Conservation (phyloP, 37 sponge, comb jelly and placozoan species). For the Eunapius fragilis region DNA sequence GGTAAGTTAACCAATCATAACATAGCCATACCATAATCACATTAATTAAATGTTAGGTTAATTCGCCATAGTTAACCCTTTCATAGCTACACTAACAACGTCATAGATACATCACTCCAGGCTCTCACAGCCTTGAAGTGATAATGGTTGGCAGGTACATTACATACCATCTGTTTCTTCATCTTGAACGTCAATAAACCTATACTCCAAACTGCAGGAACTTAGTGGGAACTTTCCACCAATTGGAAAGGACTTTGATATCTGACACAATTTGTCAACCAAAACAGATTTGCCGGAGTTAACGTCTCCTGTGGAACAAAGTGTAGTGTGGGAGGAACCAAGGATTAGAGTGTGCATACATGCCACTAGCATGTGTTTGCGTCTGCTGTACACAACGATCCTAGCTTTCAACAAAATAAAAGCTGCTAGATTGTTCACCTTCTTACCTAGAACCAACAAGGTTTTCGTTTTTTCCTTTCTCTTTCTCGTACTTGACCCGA, state of each 20-base stretch:
- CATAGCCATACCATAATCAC: background rate
- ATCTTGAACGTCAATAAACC: conserved; percentile 85
- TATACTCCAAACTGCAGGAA: conserved; percentile 80
- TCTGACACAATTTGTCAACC: conserved; percentile 77
- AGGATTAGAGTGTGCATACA: background rate
- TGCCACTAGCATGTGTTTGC: background rate
- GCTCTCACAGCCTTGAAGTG: no score
- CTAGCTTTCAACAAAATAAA: background rate
- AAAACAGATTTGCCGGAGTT: conserved; percentile 84
- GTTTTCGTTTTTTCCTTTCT: conserved; percentile 63
- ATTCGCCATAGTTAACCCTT: no score
- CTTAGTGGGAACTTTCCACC: conserved; percentile 59
- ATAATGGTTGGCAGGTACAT: no score
- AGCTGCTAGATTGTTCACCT: no score
- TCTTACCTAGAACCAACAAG: conserved; percentile 79
- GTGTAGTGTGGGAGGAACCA: no score
- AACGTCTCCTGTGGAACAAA: conserved; percentile 68
- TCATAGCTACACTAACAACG: no score
- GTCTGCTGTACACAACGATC: background rate
- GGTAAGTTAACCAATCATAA: no score
- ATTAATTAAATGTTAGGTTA: no score
- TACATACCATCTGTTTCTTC: conserved; percentile 88
- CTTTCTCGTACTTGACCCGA: conserved; percentile 55
- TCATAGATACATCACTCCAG: no score
- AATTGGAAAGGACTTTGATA: conserved; percentile 29